Conservation (phyloP, 2,888 invertebrate species). For the Parnassius smintheus region DNA sequence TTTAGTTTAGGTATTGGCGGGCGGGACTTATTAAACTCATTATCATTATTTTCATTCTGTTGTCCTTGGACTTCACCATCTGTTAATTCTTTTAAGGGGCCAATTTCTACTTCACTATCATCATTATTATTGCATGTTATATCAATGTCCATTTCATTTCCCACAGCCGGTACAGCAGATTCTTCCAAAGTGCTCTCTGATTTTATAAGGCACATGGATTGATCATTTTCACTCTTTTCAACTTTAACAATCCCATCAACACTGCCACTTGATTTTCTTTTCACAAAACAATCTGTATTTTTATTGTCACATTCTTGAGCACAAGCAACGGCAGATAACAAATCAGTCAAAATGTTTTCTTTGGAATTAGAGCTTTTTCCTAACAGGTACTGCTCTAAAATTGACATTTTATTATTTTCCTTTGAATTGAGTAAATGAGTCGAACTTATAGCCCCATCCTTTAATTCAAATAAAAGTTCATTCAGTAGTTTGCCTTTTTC, state of each 20-base stretch:
- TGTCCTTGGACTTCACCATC: conserved; percentile 57
- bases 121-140: conserved; percentile 67
- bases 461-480: conserved; percentile 83
- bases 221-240: conserved; percentile 53
- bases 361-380: conserved; percentile 75
- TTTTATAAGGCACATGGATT: conserved; percentile 57
- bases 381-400: conserved; percentile 86
- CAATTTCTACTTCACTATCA: conserved; percentile 73
- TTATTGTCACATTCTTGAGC: conserved; percentile 83
- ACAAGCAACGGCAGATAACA: conserved; percentile 81
- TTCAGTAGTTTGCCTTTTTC: conserved; percentile 86
- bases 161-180: conserved; percentile 75
- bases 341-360: conserved; percentile 82
- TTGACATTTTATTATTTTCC: conserved; percentile 82
- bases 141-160: conserved; percentile 77
- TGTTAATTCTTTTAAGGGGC: conserved; percentile 73
- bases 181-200: conserved; percentile 79
- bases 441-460: conserved; percentile 80
- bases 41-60: conserved; percentile 40
- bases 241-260: conserved; percentile 55
- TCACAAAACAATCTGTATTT: conserved; percentile 66
- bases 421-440: conserved; percentile 61
- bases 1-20: conserved; percentile 76
- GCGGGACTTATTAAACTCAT: conserved; percentile 47
- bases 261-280: conserved; percentile 64